Percentiles rank a stretch among this genome's conserved stretches.
Evolutionary conservation across 2,888 invertebrate species (phyloP).

Genomic region (Agrochola lota): DNA sequence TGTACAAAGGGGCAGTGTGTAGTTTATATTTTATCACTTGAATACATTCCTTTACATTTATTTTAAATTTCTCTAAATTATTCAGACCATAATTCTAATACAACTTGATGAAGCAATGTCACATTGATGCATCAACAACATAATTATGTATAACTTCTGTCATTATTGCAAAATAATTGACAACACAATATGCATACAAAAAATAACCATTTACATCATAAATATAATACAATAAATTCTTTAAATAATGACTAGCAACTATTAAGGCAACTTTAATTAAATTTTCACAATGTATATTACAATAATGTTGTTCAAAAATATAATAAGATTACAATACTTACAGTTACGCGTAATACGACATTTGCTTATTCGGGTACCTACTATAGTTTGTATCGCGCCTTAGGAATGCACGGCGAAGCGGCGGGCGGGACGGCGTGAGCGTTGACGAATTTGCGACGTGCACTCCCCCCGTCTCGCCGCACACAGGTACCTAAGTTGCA

Average conservation of each 20-base stretch:
- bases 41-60: slow-evolving; percentile 25
- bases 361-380: slow-evolving; percentile 37
- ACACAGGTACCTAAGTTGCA: no score
- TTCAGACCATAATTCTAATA: slow-evolving; percentile 61
- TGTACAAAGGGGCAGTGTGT: slow-evolving; percentile 61
- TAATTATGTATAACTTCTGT: slow-evolving; percentile 15
- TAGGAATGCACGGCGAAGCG: no score
- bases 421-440: no score
- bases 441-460: no score
- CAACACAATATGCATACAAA: slow-evolving; percentile 46
- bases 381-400: background rate
- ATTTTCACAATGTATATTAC: slow-evolving; percentile 59
- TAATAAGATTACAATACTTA: slow-evolving; percentile 60
- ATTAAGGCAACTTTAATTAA: slow-evolving; percentile 80
- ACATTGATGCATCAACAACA: slow-evolving; percentile 30
- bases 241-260: slow-evolving; percentile 80
- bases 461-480: no score
- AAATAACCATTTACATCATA: slow-evolving; percentile 48
- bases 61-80: slow-evolving; percentile 37
- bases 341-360: slow-evolving; percentile 42
- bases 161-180: slow-evolving; percentile 55
- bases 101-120: slow-evolving; percentile 52
- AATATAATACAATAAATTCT: slow-evolving; percentile 50
- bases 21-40: slow-evolving; percentile 36
- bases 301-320: slow-evolving; percentile 65